phyloP scores from a whole-genome alignment of 2,797 vertebrate species.

The Sebastes trivittatus region DNA sequence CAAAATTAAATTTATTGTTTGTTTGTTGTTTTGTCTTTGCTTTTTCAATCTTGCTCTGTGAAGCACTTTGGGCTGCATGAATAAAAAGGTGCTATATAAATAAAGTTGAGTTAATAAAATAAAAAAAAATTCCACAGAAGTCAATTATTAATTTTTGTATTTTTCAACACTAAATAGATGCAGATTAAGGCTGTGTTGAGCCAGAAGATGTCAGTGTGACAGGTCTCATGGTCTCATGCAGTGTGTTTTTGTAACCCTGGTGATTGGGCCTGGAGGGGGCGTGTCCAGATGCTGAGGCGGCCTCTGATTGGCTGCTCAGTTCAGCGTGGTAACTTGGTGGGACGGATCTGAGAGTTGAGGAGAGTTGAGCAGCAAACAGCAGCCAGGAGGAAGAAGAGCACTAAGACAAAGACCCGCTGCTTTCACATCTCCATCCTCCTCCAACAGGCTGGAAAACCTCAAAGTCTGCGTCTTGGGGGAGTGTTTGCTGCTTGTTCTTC shows the following conservation, averaged over 20 bases:
- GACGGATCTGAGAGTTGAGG: background rate
- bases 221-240: background rate
- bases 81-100: no score
- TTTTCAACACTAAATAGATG: background rate
- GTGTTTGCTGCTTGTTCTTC: background rate
- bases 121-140: background rate
- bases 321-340: constrained; percentile 26
- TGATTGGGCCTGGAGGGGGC: constrained; percentile 41
- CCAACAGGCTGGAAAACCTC: constrained; percentile 1
- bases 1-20: no score
- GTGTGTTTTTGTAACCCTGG: constrained; percentile 55
- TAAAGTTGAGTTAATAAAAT: no score
- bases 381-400: background rate
- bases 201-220: background rate
- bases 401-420: constrained; percentile 47
- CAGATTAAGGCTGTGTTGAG: no score
- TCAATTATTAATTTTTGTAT: background rate
- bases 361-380: background rate
- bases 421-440: constrained; percentile 14
- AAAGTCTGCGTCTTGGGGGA: background rate
- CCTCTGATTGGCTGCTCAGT: constrained; percentile 54
- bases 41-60: no score
- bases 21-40: no score
- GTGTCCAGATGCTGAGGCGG: constrained; percentile 73
- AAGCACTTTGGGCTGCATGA: no score